Evolutionary conservation across 2,113 vertebrate genomes (phyloP).

Genomic region (Sylvia atricapilla): DNA sequence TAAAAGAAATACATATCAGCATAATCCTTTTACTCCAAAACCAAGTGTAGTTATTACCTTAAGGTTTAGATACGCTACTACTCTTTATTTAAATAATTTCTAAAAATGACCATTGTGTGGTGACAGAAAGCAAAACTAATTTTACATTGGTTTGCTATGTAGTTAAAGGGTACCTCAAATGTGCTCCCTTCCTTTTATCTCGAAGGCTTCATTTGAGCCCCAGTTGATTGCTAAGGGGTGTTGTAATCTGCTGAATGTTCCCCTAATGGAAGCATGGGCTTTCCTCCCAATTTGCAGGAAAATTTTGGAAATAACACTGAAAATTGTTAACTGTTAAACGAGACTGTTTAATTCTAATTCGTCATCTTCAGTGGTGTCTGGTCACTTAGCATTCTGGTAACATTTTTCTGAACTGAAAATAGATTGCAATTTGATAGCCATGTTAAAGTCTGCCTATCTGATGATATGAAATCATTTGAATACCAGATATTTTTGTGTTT

Average conservation of each 20-base stretch:
- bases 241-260: background rate
- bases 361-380: background rate
- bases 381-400: background rate
- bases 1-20: background rate
- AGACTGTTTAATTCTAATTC: background rate
- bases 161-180: background rate
- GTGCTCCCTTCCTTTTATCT: background rate
- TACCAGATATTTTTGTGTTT: background rate
- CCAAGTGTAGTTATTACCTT: background rate
- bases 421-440: background rate
- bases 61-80: background rate
- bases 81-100: background rate
- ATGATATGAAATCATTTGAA: background rate
- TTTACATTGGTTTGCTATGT: background rate
- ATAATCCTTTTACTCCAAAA: background rate
- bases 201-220: background rate
- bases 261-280: background rate
- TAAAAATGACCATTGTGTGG: background rate
- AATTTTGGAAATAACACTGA: background rate
- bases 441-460: background rate
- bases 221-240: background rate
- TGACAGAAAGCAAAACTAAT: background rate
- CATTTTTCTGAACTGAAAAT: background rate
- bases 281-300: background rate
- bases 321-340: background rate